Percentiles rank a stretch among this genome's conserved stretches.
phyloP scores from a whole-genome alignment of 2,113 vertebrate species.

The Rynchops niger region DNA sequence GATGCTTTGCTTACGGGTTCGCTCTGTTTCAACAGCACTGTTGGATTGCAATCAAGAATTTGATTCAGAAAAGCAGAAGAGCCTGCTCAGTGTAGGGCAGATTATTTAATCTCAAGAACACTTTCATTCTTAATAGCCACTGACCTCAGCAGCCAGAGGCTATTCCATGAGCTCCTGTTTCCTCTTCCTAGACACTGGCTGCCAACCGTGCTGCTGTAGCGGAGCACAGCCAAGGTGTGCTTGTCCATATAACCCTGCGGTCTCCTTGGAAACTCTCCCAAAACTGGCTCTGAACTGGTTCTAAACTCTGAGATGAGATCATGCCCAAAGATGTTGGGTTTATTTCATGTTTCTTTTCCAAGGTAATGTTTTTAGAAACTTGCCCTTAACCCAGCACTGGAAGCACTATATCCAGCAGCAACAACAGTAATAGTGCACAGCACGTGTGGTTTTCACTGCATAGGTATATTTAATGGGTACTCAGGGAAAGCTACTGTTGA shows the following conservation, averaged over 20 bases:
- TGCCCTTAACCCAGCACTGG: neutral
- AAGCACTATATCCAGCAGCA: neutral
- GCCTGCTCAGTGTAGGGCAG: neutral
- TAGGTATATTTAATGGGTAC: neutral
- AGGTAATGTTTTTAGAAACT: neutral
- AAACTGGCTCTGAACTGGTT: neutral
- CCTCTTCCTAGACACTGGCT: neutral
- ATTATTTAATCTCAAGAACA: neutral
- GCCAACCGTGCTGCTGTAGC: accelerated
- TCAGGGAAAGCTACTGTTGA: neutral
- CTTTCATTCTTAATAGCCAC: neutral
- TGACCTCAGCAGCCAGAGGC: neutral
- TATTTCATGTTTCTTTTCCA: neutral
- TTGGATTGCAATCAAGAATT: neutral
- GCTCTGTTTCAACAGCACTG: neutral
- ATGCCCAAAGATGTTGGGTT: neutral
- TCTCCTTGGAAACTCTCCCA: neutral
- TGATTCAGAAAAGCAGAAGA: neutral
- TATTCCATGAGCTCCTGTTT: neutral
- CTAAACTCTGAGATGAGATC: neutral
- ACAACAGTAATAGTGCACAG: neutral
- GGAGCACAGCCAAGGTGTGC: neutral
- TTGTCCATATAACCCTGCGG: neutral
- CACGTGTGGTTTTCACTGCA: neutral
- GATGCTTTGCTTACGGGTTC: neutral